Percentiles rank a stretch among this genome's conserved stretches.
Conservation (phyloP, 2,113 vertebrate genomes). For the Hyla sarda region DNA sequence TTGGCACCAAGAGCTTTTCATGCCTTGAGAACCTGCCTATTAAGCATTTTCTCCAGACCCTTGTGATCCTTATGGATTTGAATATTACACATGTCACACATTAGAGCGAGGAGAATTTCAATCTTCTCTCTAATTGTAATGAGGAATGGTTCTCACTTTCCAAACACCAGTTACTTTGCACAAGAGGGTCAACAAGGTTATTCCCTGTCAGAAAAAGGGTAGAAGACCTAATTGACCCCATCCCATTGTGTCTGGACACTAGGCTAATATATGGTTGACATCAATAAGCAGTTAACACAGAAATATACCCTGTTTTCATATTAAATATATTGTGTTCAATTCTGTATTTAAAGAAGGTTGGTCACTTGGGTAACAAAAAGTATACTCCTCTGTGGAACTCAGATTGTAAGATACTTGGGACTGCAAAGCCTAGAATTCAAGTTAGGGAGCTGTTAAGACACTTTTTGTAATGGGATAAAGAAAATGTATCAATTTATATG, state of each 20-base stretch:
- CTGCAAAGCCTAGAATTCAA: background rate
- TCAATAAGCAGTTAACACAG: background rate
- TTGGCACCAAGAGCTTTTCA: conserved; percentile 5
- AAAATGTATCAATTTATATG: background rate
- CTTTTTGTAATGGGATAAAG: background rate
- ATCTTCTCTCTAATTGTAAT: conserved; percentile 45
- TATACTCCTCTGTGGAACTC: background rate
- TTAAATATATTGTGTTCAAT: background rate
- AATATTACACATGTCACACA: conserved; percentile 49
- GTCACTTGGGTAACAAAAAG: background rate
- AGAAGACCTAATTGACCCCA: conserved; percentile 26
- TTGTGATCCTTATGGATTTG: conserved; percentile 18
- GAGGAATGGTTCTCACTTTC: conserved; percentile 26
- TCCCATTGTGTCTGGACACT: too few species aligned
- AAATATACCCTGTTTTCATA: background rate
- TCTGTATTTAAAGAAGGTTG: background rate
- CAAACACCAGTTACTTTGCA: background rate
- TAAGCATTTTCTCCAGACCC: background rate
- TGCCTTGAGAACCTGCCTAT: background rate
- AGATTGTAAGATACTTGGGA: background rate
- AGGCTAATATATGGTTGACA: too few species aligned
- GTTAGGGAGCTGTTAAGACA: background rate
- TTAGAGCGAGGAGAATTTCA: conserved; percentile 49
- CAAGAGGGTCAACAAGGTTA: conserved; percentile 41
- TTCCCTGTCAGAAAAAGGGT: background rate